Evolutionary conservation across 1,140 invertebrate genomes (phyloP), one percentile per base, ranked within the genome.

Genomic region (Ips typographus): DNA sequence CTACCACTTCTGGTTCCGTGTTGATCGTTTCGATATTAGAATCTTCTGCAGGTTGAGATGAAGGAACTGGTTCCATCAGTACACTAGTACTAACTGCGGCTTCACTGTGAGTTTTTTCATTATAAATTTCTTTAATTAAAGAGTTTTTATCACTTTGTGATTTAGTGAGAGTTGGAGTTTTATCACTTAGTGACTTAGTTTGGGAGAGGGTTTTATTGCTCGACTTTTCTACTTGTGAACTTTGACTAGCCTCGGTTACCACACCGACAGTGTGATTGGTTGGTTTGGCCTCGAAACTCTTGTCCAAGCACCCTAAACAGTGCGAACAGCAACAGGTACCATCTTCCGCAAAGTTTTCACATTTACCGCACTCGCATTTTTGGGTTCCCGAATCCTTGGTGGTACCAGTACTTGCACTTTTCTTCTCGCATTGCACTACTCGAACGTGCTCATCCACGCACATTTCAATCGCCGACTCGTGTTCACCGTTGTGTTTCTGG

Each of bases 321-420:
- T 68, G 70, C 4, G 70, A 71, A 40, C 70, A 71, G 44, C 62
- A 68, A 40, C 70, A 71, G 36, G 70, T 65, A 7, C 70, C 70
- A 55, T 71, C 65, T 5, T 63, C 65, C 8, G 55, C 4, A 44
- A 51, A 68, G 2, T 44, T 65, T 38, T 67, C 43, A 40, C 70
- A 71, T 40, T 71, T 57, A 4, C 37, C 7, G 39, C 70, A 71
- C 3, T 38, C 43, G 44, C 65, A 71, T 39, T 67, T 71, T 68
- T 67, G 69, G 22, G 63, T 71, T 5, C 37, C n/a, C 2, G 53
- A 49, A 7, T 63, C 68, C 58, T 49, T 64, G 1, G 39, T 53
- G 2, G 56, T 58, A 51, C 4, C 39, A 37, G 55, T 66, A 8
- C 40, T 38, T 1, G 37, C 44, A 6, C 41, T 43, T 40, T 58